Conservation (phyloP, 2,888 invertebrate species). For the Hirtodrosophila alboralis region DNA sequence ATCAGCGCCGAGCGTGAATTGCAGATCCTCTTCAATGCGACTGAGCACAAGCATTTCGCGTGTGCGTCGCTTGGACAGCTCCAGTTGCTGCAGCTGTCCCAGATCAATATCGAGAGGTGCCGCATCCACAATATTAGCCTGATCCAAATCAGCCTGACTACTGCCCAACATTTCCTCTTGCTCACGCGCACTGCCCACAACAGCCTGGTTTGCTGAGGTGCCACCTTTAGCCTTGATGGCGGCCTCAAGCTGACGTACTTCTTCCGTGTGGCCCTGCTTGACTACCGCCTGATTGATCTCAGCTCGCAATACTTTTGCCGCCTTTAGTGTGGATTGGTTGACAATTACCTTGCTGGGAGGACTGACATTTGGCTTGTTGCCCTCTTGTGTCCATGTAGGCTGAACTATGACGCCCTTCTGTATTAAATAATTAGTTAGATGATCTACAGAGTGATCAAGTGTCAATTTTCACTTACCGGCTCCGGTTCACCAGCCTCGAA, state of each 20-base stretch:
- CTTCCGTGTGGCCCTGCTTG: constrained; percentile 40
- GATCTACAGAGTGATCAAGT: no score
- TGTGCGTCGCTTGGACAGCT: constrained; percentile 73
- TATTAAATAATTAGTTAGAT: background rate
- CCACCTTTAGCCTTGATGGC: constrained; percentile 19
- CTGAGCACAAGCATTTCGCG: constrained; percentile 79
- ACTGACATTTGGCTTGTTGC: background rate
- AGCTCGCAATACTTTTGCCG: constrained; percentile 37
- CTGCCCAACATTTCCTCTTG: constrained; percentile 43
- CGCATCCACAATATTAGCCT: constrained; percentile 72
- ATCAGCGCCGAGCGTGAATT: constrained; percentile 69
- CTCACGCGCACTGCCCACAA: constrained; percentile 6
- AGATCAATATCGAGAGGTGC: constrained; percentile 58
- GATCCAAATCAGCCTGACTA: constrained; percentile 7
- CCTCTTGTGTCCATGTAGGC: constrained; percentile 76
- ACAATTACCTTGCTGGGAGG: constrained; percentile 65
- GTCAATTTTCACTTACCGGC: constrained; percentile 46
- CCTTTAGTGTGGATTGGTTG: constrained; percentile 53
- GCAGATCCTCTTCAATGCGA: constrained; percentile 78
- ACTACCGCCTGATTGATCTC: constrained; percentile 54
- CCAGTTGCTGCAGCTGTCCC: constrained; percentile 69
- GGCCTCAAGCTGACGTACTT: constrained; percentile 45
- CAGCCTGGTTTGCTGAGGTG: background rate
- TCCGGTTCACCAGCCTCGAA: constrained; percentile 56
- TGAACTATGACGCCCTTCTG: constrained; percentile 76